These are phyloP conservation scores for Dufourea novaeangliae DNA, from an alignment of 1,140 invertebrate genomes.

Conservation along the genomic window DNA sequence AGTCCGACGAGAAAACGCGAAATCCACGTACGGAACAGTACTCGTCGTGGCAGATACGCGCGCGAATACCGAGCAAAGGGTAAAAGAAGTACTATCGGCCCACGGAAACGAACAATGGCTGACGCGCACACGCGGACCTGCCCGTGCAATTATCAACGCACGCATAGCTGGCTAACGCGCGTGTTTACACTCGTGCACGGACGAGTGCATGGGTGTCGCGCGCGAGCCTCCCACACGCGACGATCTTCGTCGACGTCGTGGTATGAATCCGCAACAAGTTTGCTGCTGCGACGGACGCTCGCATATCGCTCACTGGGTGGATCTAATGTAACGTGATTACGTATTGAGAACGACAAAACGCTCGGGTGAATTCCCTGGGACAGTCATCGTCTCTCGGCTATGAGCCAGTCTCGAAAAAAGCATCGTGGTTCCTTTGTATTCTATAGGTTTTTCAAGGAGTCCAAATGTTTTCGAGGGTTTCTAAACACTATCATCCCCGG, in stretches of 20 bases:
- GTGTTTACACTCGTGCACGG: constrained; percentile 45
- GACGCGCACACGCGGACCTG: constrained; percentile 47
- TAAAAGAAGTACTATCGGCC: constrained; percentile 65
- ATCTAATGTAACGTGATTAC: constrained; percentile 50
- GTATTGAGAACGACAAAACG: constrained; percentile 49
- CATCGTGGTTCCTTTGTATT: constrained; percentile 4
- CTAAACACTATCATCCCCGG: neutral
- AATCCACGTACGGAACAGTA: constrained; percentile 13
- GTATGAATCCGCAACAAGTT: constrained; percentile 59
- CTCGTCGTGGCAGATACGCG: constrained; percentile 25
- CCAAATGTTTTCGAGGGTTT: neutral
- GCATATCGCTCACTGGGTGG: constrained; percentile 48
- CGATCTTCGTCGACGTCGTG: constrained; percentile 30
- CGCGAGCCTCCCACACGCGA: constrained; percentile 37
- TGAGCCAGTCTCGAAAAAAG: constrained; percentile 9
- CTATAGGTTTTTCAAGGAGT: neutral
- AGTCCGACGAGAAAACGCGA: neutral
- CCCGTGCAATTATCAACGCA: constrained; percentile 53
- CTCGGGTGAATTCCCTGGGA: constrained; percentile 26
- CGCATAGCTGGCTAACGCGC: constrained; percentile 45
- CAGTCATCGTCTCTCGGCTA: constrained; percentile 24
- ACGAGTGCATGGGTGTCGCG: constrained; percentile 13
- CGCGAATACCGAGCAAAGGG: constrained; percentile 55
- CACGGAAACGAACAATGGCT: constrained; percentile 64
- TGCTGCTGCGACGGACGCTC: constrained; percentile 47